phyloP scores from a whole-genome alignment of 2,113 vertebrate species.

The Elachura formosa region DNA sequence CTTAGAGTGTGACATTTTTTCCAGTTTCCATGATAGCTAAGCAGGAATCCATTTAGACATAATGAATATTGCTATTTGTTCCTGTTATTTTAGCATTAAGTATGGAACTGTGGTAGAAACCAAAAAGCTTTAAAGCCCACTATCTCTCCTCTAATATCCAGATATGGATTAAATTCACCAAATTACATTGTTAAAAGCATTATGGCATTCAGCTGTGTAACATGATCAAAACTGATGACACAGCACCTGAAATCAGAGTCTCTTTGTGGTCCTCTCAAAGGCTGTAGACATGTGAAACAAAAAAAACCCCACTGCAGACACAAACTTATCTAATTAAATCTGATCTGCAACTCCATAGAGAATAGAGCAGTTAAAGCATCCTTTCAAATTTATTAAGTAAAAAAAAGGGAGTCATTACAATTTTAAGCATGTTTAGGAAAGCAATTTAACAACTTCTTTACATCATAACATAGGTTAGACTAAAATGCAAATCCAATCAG shows the following conservation, averaged over 20 bases:
- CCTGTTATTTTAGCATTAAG: not conserved
- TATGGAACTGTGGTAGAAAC: not conserved
- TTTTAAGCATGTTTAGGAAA: not conserved
- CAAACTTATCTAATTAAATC: constrained; percentile 47
- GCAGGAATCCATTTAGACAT: not conserved
- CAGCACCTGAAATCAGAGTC: constrained; percentile 37
- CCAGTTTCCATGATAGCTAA: not conserved
- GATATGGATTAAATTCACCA: not conserved
- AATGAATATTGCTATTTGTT: not conserved
- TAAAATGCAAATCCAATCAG: not conserved
- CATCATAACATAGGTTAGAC: not conserved
- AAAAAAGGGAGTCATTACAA: not conserved
- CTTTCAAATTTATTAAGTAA: not conserved
- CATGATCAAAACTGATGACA: constrained; percentile 38
- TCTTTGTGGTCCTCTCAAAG: constrained; percentile 21
- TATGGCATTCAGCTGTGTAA: constrained; percentile 27
- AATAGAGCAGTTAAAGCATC: not conserved
- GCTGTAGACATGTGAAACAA: not conserved
- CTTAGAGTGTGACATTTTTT: not conserved
- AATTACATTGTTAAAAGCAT: constrained; percentile 38
- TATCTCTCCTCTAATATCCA: not conserved
- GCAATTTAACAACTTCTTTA: not conserved
- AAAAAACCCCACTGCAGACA: not conserved
- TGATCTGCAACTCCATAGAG: constrained; percentile 7
- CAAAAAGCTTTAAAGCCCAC: not conserved